These are phyloP conservation scores for Aythya baeri DNA, from an alignment of 2,113 vertebrate genomes.

Conservation along the genomic window DNA sequence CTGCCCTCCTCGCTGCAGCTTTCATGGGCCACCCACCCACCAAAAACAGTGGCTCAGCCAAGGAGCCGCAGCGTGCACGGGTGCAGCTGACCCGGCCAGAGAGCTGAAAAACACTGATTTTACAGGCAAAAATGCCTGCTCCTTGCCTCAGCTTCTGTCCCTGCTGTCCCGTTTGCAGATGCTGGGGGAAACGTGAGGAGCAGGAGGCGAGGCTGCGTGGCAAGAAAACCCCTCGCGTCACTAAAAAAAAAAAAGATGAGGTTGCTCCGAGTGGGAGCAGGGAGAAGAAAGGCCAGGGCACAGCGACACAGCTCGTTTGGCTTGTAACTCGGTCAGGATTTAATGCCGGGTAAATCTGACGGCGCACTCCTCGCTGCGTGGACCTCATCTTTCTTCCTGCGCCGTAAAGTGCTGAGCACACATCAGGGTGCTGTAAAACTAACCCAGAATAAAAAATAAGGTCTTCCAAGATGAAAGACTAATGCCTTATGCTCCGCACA, in stretches of 20 bases:
- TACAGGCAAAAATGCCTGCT: not conserved
- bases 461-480: constrained; percentile 12
- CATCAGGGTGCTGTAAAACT: constrained; percentile 41
- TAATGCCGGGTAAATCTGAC: not conserved
- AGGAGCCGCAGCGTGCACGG: accelerated
- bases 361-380: not conserved
- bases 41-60: not conserved
- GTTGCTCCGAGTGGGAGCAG: not conserved
- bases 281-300: not conserved
- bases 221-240: not conserved
- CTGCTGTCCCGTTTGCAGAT: not conserved
- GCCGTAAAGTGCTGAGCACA: not conserved
- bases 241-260: not conserved
- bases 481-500: not conserved
- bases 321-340: not conserved
- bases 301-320: not conserved
- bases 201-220: not conserved
- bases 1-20: not conserved
- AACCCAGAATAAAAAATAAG: constrained; percentile 19
- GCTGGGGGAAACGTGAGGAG: not conserved
- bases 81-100: accelerated
- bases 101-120: not conserved
- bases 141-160: not conserved
- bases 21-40: not conserved
- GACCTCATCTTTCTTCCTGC: constrained; percentile 5